Evolutionary conservation across 2,888 invertebrate genomes (phyloP).

Genomic region (Blastobasis lacticolella): DNA sequence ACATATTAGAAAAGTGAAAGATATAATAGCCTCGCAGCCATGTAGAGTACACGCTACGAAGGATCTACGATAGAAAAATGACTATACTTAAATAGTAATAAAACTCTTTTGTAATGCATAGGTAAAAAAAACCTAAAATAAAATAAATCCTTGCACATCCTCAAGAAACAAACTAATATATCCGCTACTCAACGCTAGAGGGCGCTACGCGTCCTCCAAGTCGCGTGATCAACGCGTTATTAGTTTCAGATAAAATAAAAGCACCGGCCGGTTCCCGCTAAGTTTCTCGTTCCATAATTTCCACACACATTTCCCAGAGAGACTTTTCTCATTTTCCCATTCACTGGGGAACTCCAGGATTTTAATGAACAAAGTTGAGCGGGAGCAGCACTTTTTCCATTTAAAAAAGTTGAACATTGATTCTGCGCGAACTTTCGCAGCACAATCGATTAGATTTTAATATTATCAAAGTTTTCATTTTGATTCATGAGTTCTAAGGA

Average conservation of each 20-base stretch:
- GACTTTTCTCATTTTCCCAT: constrained; percentile 37
- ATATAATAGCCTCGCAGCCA: too few relatives aligned
- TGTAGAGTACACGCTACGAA: too few relatives aligned
- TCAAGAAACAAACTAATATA: too few relatives aligned
- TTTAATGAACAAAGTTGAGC: constrained; percentile 64
- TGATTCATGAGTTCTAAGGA: too few relatives aligned
- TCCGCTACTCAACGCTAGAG: constrained; percentile 55
- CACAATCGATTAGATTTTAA: constrained; percentile 39
- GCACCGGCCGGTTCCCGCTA: too few relatives aligned
- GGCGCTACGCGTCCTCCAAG: constrained; percentile 29
- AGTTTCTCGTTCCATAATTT: constrained; percentile 10
- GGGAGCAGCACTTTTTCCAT: constrained; percentile 50
- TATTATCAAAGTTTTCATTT: constrained; percentile 11
- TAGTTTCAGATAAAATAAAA: too few relatives aligned
- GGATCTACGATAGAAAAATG: too few relatives aligned
- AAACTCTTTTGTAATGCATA: too few relatives aligned
- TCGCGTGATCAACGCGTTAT: neutral
- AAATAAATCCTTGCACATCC: too few relatives aligned
- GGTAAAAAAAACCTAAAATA: too few relatives aligned
- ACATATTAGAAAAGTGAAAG: too few relatives aligned
- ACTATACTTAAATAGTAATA: too few relatives aligned
- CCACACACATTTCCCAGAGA: constrained; percentile 31
- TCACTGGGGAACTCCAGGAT: constrained; percentile 43
- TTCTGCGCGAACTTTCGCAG: constrained; percentile 41
- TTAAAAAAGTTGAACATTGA: constrained; percentile 56